A percentile compares a stretch with the other conserved stretches of the same genome.
Conservation (phyloP, 2,888 invertebrate species). For the Schizotus pectinicornis region DNA sequence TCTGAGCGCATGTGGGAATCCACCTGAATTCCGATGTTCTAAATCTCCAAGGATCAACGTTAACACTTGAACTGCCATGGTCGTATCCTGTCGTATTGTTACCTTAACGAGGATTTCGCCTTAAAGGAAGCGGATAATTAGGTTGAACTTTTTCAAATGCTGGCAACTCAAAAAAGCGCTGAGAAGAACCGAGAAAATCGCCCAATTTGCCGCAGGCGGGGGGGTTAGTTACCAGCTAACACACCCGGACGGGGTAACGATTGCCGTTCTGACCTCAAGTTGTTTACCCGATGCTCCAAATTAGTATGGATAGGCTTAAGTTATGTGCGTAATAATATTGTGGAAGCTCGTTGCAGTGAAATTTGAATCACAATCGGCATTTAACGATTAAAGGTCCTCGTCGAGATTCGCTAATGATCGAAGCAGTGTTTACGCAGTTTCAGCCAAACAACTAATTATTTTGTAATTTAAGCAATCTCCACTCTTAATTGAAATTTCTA, state of each 20-base stretch:
- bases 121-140: conserved; percentile 39
- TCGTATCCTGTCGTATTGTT: conserved; percentile 37
- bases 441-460: not conserved
- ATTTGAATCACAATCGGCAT: not conserved
- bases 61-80: conserved; percentile 34
- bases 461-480: too few species aligned
- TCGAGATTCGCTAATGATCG: not conserved
- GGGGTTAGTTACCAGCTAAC: too few species aligned
- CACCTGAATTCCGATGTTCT: conserved; percentile 6
- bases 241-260: not conserved
- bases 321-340: not conserved
- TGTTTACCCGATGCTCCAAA: not conserved
- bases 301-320: not conserved
- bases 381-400: not conserved
- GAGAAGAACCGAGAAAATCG: not conserved
- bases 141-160: conserved; percentile 30
- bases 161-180: conserved; percentile 7
- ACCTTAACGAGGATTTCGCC: conserved; percentile 34
- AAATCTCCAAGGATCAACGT: conserved; percentile 33
- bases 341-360: not conserved
- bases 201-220: not conserved
- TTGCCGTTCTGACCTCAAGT: not conserved
- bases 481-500: not conserved
- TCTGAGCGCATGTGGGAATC: not conserved
- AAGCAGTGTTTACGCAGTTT: not conserved